Conservation (phyloP, 1,140 invertebrate species). For the Catajapyx aquilonaris region DNA sequence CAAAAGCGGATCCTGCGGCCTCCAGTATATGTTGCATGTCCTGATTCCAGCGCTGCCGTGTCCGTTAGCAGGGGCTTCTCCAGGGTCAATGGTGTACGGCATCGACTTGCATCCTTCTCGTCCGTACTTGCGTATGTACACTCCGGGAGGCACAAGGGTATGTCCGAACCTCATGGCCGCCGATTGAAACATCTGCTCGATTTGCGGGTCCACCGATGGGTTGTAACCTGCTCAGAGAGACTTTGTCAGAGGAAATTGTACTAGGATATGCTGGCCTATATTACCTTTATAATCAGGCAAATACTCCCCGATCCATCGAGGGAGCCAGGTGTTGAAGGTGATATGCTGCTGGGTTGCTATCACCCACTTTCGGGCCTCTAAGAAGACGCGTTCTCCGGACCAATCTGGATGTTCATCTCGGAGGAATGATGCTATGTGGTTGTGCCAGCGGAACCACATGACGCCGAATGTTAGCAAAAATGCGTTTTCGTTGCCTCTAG, state of each 20-base stretch:
- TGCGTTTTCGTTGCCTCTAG: constrained; percentile 34
- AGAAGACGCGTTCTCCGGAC: constrained; percentile 30
- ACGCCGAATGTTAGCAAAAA: constrained; percentile 30
- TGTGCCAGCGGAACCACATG: constrained; percentile 40
- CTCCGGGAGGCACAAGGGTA: constrained; percentile 31
- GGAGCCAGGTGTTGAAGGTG: constrained; percentile 29
- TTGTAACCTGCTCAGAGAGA: constrained; percentile 25
- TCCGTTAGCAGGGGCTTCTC: not conserved
- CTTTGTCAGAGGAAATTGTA: not conserved
- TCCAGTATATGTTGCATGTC: constrained; percentile 44
- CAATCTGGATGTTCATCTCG: constrained; percentile 18
- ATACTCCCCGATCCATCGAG: constrained; percentile 19
- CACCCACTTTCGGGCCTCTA: constrained; percentile 35
- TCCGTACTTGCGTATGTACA: constrained; percentile 18
- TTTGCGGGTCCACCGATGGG: constrained; percentile 36
- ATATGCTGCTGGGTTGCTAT: constrained; percentile 31
- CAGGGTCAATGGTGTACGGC: too few relatives aligned
- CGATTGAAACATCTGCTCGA: constrained; percentile 43
- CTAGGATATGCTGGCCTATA: too few relatives aligned
- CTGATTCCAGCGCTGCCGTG: constrained; percentile 20
- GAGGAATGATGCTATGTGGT: constrained; percentile 26
- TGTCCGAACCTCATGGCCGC: constrained; percentile 46
- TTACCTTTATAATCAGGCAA: constrained; percentile 16
- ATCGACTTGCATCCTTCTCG: constrained; percentile 19
- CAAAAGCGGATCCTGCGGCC: constrained; percentile 17